A percentile compares a stretch with the other conserved stretches of the same genome.
These are phyloP conservation scores for Carposina sasakii DNA, from an alignment of 1,140 invertebrate genomes.

Conservation along the genomic window DNA sequence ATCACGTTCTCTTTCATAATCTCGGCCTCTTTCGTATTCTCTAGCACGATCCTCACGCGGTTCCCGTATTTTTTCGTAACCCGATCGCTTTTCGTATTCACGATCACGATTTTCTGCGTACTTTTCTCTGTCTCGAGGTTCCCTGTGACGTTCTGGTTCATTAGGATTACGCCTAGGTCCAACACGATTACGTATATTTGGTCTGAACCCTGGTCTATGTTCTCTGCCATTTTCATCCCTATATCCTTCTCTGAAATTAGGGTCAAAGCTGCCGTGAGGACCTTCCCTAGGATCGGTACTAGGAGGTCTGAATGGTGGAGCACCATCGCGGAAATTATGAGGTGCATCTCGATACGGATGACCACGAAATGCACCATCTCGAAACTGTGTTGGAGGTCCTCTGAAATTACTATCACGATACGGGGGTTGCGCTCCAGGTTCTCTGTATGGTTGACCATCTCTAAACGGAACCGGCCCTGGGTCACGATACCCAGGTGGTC, in stretches of 20 bases:
- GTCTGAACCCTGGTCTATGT: conserved; percentile 35
- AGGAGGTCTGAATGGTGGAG: conserved; percentile 44
- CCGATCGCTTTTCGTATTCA: conserved; percentile 38
- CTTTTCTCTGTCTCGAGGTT: neutral
- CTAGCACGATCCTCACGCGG: conserved; percentile 43
- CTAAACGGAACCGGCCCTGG: conserved; percentile 43
- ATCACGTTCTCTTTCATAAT: conserved; percentile 54
- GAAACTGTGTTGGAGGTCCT: conserved; percentile 44
- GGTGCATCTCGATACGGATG: conserved; percentile 52
- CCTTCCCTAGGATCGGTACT: conserved; percentile 50
- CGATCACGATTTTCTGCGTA: conserved; percentile 45
- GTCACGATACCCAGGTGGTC: conserved; percentile 45
- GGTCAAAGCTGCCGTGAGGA: conserved; percentile 40
- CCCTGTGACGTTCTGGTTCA: conserved; percentile 54
- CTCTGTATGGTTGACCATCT: conserved; percentile 53
- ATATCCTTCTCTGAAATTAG: conserved; percentile 52
- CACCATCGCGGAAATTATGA: conserved; percentile 48
- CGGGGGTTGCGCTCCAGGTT: conserved; percentile 31
- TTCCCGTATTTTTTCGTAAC: conserved; percentile 42
- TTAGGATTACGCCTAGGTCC: conserved; percentile 44
- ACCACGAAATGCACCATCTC: conserved; percentile 53
- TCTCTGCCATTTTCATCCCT: conserved; percentile 54
- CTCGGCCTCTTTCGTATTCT: conserved; percentile 53
- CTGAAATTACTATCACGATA: conserved; percentile 52
- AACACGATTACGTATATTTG: conserved; percentile 42